Evolutionary conservation across 2,888 invertebrate species (phyloP).

Genomic region (Cheilosia vernalis): DNA sequence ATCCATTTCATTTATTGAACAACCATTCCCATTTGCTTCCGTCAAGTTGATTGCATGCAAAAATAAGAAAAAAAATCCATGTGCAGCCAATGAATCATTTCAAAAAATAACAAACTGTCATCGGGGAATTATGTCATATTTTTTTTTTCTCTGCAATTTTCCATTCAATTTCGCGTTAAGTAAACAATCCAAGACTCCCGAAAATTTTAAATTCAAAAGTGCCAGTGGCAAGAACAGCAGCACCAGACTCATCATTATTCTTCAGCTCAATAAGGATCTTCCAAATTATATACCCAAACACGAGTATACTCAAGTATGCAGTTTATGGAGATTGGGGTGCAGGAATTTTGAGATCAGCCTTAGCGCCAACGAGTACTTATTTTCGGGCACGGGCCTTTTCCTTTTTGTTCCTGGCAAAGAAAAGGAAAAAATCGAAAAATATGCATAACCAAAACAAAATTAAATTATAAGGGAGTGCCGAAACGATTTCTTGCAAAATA

Average conservation of each 20-base stretch:
- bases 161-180: slow-evolving; percentile 53
- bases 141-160: slow-evolving; percentile 29
- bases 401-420: no score
- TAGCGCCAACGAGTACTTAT: slow-evolving; percentile 27
- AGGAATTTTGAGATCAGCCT: slow-evolving; percentile 28
- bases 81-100: slow-evolving; percentile 63
- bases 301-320: background rate
- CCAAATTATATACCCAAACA: slow-evolving; percentile 23
- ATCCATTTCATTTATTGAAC: background rate
- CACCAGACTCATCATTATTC: slow-evolving; percentile 44
- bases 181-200: slow-evolving; percentile 32
- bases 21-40: slow-evolving; percentile 52
- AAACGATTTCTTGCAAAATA: slow-evolving; percentile 66
- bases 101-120: slow-evolving; percentile 47
- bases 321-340: slow-evolving; percentile 8
- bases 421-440: background rate
- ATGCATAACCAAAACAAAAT: slow-evolving; percentile 28
- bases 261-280: slow-evolving; percentile 49
- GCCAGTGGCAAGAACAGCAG: slow-evolving; percentile 48
- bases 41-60: slow-evolving; percentile 38
- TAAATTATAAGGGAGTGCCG: slow-evolving; percentile 68
- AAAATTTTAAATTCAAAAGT: slow-evolving; percentile 39
- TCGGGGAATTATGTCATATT: slow-evolving; percentile 22
- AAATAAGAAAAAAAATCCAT: background rate
- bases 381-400: slow-evolving; percentile 22